phyloP scores from a whole-genome alignment of 2,888 invertebrate genomes.

The Drosophila putrida region DNA sequence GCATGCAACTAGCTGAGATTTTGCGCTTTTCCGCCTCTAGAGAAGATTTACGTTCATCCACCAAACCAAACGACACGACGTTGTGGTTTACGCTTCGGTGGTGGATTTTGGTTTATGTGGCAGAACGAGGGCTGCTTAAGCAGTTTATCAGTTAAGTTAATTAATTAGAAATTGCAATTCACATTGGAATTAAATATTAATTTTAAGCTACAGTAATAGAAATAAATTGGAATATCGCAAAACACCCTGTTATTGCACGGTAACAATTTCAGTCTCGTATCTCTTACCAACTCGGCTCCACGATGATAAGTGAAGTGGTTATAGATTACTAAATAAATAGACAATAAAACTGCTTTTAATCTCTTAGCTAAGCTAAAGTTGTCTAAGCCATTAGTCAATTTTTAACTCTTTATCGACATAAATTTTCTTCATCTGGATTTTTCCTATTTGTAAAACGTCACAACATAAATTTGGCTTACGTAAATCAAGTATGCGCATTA shows the following conservation, averaged over 20 bases:
- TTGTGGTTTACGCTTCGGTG: conserved; percentile 37
- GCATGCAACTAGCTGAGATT: conserved; percentile 61
- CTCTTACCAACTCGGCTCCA: no score
- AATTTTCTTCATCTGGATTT: background rate
- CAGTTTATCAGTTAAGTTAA: conserved; percentile 14
- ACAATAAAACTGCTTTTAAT: no score
- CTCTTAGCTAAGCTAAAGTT: conserved; percentile 12
- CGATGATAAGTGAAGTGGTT: background rate
- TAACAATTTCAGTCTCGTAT: no score
- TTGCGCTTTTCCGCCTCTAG: conserved; percentile 69
- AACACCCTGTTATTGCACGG: no score
- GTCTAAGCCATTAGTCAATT: background rate
- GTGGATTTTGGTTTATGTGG: conserved; percentile 50
- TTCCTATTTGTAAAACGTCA: conserved; percentile 10
- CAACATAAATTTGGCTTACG: conserved; percentile 51
- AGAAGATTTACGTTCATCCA: conserved; percentile 75
- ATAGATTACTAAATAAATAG: no score
- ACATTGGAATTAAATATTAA: no score
- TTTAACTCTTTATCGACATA: background rate
- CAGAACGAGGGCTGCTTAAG: conserved; percentile 26
- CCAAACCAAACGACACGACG: conserved; percentile 59
- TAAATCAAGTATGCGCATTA: conserved; percentile 46
- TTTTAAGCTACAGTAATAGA: no score
- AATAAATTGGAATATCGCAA: no score
- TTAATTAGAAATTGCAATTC: no score